Conservation (phyloP, 1,140 invertebrate genomes). For the Cheumatopsyche charites region DNA sequence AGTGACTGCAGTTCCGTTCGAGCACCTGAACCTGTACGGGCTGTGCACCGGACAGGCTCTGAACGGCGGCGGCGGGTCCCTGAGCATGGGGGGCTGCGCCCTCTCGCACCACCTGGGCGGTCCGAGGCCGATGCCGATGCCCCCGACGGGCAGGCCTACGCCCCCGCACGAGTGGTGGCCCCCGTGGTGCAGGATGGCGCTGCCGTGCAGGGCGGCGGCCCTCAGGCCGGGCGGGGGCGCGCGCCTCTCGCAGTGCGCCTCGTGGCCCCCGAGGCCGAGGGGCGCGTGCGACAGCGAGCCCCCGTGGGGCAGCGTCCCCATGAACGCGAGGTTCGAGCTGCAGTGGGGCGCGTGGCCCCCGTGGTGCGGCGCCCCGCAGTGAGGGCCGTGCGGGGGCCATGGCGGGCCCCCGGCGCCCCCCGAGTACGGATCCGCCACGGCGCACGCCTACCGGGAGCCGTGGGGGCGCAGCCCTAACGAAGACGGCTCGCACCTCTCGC, state of each 20-base stretch:
- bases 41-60: constrained; percentile 69
- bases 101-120: constrained; percentile 47
- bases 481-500: not conserved
- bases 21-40: constrained; percentile 66
- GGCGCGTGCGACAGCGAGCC: constrained; percentile 45
- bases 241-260: constrained; percentile 12
- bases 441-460: constrained; percentile 22
- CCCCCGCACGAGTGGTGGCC: constrained; percentile 38
- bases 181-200: constrained; percentile 36
- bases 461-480: no score
- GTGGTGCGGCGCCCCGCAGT: constrained; percentile 33
- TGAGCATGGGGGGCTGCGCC: constrained; percentile 36
- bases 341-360: constrained; percentile 37
- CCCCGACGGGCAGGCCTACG: constrained; percentile 36
- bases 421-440: constrained; percentile 42
- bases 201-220: constrained; percentile 29
- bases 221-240: constrained; percentile 22
- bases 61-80: constrained; percentile 50
- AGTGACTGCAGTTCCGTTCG: constrained; percentile 58
- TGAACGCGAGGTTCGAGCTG: constrained; percentile 43
- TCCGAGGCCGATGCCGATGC: constrained; percentile 37
- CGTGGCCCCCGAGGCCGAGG: constrained; percentile 34
- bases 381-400: constrained; percentile 36
- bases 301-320: constrained; percentile 43
- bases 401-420: constrained; percentile 38